Conservation (phyloP, 2,113 vertebrate species). For the Dendropsophus ebraccatus region DNA sequence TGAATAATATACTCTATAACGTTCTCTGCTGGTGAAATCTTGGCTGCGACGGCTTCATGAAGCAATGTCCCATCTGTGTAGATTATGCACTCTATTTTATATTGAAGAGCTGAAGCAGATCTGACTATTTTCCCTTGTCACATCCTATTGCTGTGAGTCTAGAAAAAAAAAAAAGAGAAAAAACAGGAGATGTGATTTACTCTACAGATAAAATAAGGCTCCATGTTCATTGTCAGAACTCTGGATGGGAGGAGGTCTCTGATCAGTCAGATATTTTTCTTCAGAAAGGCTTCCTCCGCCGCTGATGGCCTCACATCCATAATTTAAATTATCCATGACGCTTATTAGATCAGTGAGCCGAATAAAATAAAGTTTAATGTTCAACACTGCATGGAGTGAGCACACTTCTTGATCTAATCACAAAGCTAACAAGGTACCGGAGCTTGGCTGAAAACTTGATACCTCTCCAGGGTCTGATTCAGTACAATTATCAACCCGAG, state of each 20-base stretch:
- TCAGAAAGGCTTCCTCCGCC: not conserved
- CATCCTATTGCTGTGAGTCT: constrained; percentile 10
- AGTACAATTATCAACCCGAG: constrained; percentile 15
- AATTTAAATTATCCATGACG: constrained; percentile 63
- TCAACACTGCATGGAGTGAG: constrained; percentile 19
- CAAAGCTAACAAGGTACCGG: constrained; percentile 35
- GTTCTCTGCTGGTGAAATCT: not conserved
- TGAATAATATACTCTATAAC: not conserved
- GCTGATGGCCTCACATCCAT: constrained; percentile 41
- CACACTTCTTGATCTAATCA: constrained; percentile 41
- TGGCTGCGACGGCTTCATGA: not conserved
- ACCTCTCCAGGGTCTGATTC: constrained; percentile 32
- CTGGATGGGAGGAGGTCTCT: not conserved
- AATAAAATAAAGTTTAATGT: constrained; percentile 35
- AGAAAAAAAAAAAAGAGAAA: not conserved
- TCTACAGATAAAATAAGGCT: not conserved
- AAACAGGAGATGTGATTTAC: not conserved
- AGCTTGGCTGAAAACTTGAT: constrained; percentile 31
- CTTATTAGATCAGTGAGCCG: constrained; percentile 56
- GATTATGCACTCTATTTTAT: not conserved
- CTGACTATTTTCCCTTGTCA: constrained; percentile 30
- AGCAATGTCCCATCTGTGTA: constrained; percentile 12
- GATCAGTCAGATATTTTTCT: not conserved
- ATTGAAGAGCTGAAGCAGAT: constrained; percentile 14
- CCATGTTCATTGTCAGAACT: constrained; percentile 1